Evolutionary conservation across 1,140 invertebrate genomes (phyloP).

Genomic region (Anadara kagoshimensis): DNA sequence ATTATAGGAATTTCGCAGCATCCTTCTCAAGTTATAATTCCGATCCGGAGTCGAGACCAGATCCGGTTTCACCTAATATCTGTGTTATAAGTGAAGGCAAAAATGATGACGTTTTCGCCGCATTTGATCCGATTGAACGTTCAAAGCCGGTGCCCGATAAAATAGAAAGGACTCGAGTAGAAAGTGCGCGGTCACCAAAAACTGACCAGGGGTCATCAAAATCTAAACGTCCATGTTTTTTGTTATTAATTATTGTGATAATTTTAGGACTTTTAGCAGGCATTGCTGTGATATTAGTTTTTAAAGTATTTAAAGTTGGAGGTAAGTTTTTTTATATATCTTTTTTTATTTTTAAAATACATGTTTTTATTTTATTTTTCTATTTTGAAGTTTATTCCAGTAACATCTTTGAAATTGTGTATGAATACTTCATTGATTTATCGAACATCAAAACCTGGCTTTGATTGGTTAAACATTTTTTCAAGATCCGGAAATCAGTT

Average conservation of each 20-base stretch:
- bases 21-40: not conserved
- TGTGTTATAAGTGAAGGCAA: not conserved
- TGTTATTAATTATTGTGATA: slow-evolving; percentile 1
- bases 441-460: too few relatives aligned
- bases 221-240: slow-evolving; percentile 1
- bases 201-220: not conserved
- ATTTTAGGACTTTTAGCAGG: slow-evolving; percentile 19
- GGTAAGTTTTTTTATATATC: not conserved
- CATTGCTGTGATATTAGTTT: slow-evolving; percentile 20
- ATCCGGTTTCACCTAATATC: too few relatives aligned
- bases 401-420: too few relatives aligned
- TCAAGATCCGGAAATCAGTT: too few relatives aligned
- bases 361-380: too few relatives aligned
- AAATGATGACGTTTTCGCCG: slow-evolving; percentile 18
- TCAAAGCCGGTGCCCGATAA: slow-evolving; percentile 3
- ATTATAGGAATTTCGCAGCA: slow-evolving; percentile 15
- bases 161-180: slow-evolving; percentile 5
- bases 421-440: too few relatives aligned
- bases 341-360: too few relatives aligned
- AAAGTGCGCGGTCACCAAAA: slow-evolving; percentile 1
- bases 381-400: too few relatives aligned
- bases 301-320: slow-evolving; percentile 8
- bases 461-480: too few relatives aligned
- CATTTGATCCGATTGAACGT: not conserved
- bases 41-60: too few relatives aligned